Conservation (phyloP, 2,797 vertebrate genomes). For the Momotus momota region DNA sequence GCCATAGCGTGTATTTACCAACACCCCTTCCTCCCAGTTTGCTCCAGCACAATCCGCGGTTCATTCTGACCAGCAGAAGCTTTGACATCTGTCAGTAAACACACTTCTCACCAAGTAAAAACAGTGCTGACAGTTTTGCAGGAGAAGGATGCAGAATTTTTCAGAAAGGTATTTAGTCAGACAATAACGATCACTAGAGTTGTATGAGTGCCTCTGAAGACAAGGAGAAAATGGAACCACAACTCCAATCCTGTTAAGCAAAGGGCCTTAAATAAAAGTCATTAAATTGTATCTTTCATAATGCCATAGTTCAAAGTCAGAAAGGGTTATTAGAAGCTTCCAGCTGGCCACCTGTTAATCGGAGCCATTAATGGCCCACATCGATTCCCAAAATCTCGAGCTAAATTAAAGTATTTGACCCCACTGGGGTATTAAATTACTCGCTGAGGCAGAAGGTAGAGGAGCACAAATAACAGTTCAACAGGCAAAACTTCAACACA, state of each 20-base stretch:
- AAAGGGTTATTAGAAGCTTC: neutral
- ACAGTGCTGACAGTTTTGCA: neutral
- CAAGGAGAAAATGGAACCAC: neutral
- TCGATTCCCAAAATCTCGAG: neutral
- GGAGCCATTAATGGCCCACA: neutral
- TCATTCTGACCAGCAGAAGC: neutral
- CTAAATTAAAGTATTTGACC: neutral
- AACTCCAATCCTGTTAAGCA: neutral
- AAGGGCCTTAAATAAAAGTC: neutral
- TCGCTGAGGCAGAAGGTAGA: neutral
- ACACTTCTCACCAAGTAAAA: neutral
- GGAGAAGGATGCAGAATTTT: neutral
- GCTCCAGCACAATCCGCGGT: neutral
- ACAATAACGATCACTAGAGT: neutral
- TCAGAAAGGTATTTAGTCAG: neutral
- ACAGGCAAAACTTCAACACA: neutral
- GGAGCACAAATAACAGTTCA: neutral
- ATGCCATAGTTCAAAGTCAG: neutral
- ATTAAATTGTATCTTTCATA: neutral
- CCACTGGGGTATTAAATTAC: neutral
- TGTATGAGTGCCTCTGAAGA: neutral
- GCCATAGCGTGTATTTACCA: rapidly evolving
- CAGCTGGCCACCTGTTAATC: neutral
- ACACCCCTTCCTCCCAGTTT: neutral
- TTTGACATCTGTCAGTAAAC: neutral